Base-by-base conservation (phyloP, 2,888 invertebrate species). In the Volucella inanis region DNA sequence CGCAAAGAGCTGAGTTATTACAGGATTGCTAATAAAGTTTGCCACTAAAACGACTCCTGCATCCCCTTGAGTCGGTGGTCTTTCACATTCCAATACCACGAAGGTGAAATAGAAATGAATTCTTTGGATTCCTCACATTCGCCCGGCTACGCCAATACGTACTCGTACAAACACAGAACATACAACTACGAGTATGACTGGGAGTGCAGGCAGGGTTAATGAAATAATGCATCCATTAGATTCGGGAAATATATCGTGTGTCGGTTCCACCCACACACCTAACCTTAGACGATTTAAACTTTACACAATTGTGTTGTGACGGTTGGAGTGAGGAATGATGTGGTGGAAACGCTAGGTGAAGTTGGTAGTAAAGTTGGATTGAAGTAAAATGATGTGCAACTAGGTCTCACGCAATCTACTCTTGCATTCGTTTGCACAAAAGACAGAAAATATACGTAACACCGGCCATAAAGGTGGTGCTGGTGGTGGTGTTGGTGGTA, bases 221-320 rank as follows among this genome's bases (percentile, higher is more conserved):
- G 79, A 79, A 79, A 61, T 84, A 70, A 79, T 79, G 83, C 83
- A 84, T 75, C 70, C 75, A 84, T 84, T 84, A 70, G 74, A 76
- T 70, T 75, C 18, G 43, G 45, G 31, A 65, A 76, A 81, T 81
- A 62, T 75, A 75, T 68, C 62, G 64, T 70, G 55, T 64, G 50
- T 74, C 75, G 43, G 76, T 43, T 18, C 54, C 54, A 61, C 10
- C 55, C 62, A 31, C 31, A 31, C 14, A 11, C 62, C 12, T 4
- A 50, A 43, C 61, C 10, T 38, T 6, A 31, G 31, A 12, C 9
- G 45, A 41, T 45, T 38, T 50, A 18, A 76, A 68, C 31, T 45
- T 45, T 52, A 77, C 68, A 41, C 61, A n/a, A 4, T 11, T 22
- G 52, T 31, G 39, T 39, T 59, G 10, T 41, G n/a, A n/a, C 11